These are phyloP conservation scores for Bombus waltoni DNA, from an alignment of 1,140 invertebrate species.

Conservation along the genomic window DNA sequence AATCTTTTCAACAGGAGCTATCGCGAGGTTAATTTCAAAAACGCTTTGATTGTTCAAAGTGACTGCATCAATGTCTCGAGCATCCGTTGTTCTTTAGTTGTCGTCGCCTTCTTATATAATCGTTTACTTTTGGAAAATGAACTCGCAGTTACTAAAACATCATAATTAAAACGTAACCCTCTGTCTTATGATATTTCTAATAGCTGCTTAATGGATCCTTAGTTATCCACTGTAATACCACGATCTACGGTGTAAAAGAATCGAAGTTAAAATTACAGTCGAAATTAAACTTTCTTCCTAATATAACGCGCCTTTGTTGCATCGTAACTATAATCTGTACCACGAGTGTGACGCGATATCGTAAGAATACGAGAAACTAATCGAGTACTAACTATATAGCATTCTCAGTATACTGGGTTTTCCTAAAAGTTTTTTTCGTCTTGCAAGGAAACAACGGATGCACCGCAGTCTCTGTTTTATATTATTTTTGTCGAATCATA, in stretches of 20 bases:
- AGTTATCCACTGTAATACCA: not conserved
- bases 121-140: not conserved
- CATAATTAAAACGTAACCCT: not conserved
- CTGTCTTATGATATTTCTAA: not conserved
- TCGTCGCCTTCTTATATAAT: not conserved
- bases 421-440: too few species aligned
- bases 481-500: too few species aligned
- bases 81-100: not conserved
- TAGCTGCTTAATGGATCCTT: not conserved
- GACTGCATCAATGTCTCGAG: not conserved
- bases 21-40: conserved; percentile 44
- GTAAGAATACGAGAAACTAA: not conserved
- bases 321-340: not conserved
- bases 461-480: too few species aligned
- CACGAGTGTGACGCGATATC: not conserved
- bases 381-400: not conserved
- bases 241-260: not conserved
- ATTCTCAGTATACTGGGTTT: not conserved
- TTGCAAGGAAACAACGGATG: too few species aligned
- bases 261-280: not conserved
- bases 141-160: too few species aligned
- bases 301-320: not conserved
- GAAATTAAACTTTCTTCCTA: not conserved
- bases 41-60: not conserved
- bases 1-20: conserved; percentile 23